Percentiles rank a stretch among this genome's conserved stretches.
Evolutionary conservation across 2,797 vertebrate species (phyloP).

Genomic region (Xenopus petersii): DNA sequence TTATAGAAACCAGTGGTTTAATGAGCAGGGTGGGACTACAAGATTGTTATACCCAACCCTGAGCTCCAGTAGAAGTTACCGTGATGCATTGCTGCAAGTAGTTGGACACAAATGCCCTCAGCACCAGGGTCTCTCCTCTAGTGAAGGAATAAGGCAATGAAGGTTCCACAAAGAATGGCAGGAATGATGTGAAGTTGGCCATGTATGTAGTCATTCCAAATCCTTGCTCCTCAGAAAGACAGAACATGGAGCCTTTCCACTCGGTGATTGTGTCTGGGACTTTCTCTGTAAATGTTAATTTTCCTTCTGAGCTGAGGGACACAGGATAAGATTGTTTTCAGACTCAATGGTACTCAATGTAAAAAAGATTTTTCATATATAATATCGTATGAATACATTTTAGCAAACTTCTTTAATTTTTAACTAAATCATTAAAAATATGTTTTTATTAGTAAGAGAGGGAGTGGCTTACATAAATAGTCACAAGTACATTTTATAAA

Average conservation of each 20-base stretch:
- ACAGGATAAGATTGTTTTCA: background rate
- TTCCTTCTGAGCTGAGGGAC: background rate
- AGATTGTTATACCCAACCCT: no score
- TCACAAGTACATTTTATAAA: no score
- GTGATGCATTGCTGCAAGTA: slow-evolving; percentile 4
- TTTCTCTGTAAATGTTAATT: background rate
- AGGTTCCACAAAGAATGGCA: slow-evolving; percentile 13
- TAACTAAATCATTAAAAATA: no score
- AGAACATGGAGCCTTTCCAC: slow-evolving; percentile 3
- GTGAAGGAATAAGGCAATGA: background rate
- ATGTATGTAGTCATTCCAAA: background rate
- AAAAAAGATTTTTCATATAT: no score
- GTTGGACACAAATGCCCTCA: background rate
- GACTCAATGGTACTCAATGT: background rate
- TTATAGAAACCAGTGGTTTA: no score
- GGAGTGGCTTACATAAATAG: no score
- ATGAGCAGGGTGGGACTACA: no score
- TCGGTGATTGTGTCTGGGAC: slow-evolving; percentile 30
- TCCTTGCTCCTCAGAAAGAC: background rate
- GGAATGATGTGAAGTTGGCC: slow-evolving; percentile 13
- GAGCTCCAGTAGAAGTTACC: slow-evolving; percentile 7
- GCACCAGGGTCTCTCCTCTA: background rate
- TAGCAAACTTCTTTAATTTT: no score
- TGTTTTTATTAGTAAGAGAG: no score
- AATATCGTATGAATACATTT: no score